Conservation (phyloP, 2,113 vertebrate species). For the Echinops telfairi region DNA sequence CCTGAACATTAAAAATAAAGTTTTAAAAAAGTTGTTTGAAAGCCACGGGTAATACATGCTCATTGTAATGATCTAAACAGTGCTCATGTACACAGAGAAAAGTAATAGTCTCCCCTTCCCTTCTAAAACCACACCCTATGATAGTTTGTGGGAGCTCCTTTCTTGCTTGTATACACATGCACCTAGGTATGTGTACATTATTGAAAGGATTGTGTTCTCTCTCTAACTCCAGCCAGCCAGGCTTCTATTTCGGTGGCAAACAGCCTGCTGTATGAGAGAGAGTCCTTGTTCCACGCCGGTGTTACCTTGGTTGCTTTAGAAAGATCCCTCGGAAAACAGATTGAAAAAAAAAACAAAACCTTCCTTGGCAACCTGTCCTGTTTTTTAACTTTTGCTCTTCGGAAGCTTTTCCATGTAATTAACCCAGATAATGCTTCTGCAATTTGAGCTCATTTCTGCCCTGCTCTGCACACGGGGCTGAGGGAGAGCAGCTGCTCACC, state of each 20-base stretch:
- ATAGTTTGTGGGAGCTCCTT: neutral
- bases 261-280: neutral
- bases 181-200: neutral
- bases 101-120: neutral
- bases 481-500: conserved; percentile 25
- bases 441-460: conserved; percentile 28
- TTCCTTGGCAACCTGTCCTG: neutral
- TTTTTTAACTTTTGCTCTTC: conserved; percentile 47
- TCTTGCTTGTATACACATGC: conserved; percentile 10
- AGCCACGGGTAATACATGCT: neutral
- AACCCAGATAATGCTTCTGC: conserved; percentile 46
- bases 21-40: conserved; percentile 39
- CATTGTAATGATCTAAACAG: neutral
- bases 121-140: neutral
- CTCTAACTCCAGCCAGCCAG: neutral
- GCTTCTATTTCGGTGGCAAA: neutral
- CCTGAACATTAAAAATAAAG: neutral
- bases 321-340: neutral
- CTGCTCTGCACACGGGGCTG: neutral
- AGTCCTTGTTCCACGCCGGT: neutral
- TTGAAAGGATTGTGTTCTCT: neutral
- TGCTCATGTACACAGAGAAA: neutral
- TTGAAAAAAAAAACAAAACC: neutral
- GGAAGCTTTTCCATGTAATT: conserved; percentile 60
- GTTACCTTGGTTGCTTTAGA: conserved; percentile 2